A percentile compares a stretch with the other conserved stretches of the same genome.
These are phyloP conservation scores for Malthinus flaveolus DNA, from an alignment of 2,888 invertebrate genomes.

Conservation along the genomic window DNA sequence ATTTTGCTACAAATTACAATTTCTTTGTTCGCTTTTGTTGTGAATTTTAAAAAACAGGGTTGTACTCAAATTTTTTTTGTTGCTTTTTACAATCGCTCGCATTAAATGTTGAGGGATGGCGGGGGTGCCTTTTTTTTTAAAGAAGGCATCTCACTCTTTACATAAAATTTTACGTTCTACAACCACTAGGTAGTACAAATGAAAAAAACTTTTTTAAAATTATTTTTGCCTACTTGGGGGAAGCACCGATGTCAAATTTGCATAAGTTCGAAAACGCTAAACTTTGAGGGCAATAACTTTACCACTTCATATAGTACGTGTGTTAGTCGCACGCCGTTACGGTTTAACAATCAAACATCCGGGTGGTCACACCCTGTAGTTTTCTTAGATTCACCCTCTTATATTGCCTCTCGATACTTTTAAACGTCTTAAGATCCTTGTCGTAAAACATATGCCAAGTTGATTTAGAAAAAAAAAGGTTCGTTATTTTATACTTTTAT, in stretches of 20 bases:
- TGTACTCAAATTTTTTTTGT: neutral
- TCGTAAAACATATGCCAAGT: constrained; percentile 9
- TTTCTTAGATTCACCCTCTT: constrained; percentile 6
- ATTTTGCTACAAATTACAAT: constrained; percentile 30
- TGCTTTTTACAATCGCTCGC: no score
- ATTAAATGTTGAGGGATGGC: no score
- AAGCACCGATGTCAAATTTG: no score
- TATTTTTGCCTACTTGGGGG: no score
- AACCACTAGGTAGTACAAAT: no score
- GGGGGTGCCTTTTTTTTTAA: no score
- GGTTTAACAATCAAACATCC: constrained; percentile 20
- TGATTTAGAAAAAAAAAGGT: constrained; percentile 6
- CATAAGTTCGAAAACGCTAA: no score
- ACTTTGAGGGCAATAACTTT: no score
- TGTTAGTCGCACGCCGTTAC: constrained; percentile 17
- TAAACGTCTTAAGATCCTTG: constrained; percentile 6
- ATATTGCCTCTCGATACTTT: neutral
- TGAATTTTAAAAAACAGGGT: no score
- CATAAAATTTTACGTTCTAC: no score
- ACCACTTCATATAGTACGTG: neutral
- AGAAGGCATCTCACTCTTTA: no score
- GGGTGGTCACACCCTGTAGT: constrained; percentile 14
- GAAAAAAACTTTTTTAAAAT: no score
- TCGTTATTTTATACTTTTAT: constrained; percentile 5
- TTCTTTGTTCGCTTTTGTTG: neutral